Conservation (phyloP, 2,888 invertebrate species). For the Heterodera filipjevi region DNA sequence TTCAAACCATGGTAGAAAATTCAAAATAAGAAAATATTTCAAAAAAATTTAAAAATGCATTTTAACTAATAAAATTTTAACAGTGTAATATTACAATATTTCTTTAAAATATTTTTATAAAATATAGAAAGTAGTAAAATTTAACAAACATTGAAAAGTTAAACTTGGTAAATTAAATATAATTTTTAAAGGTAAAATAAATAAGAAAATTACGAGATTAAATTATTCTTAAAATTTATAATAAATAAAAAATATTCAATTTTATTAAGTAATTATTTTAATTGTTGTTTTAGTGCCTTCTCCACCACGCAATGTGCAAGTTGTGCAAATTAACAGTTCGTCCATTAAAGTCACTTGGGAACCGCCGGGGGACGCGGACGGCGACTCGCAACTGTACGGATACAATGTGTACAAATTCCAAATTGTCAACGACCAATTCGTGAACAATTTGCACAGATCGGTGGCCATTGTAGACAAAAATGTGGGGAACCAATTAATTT, state of each 20-base stretch:
- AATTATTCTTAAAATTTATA: too few relatives aligned
- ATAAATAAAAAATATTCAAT: neutral
- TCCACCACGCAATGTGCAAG: slow-evolving; percentile 87
- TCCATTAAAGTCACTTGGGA: slow-evolving; percentile 92
- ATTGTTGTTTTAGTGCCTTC: slow-evolving; percentile 80
- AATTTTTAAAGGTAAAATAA: too few relatives aligned
- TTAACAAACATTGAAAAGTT: too few relatives aligned
- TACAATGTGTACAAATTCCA: slow-evolving; percentile 82
- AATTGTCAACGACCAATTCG: slow-evolving; percentile 46
- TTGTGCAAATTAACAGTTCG: slow-evolving; percentile 89
- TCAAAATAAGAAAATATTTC: too few relatives aligned
- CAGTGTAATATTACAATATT: too few relatives aligned
- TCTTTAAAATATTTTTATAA: too few relatives aligned
- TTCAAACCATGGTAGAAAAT: slow-evolving; percentile 18
- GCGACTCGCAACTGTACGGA: slow-evolving; percentile 76
- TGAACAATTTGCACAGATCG: slow-evolving; percentile 45
- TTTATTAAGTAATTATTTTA: neutral
- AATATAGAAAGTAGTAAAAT: too few relatives aligned
- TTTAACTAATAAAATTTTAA: too few relatives aligned
- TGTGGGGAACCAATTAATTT: slow-evolving; percentile 38
- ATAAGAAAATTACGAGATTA: too few relatives aligned
- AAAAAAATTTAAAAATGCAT: too few relatives aligned
- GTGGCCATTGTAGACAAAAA: slow-evolving; percentile 49
- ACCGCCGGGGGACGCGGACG: slow-evolving; percentile 80
- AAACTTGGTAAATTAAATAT: too few relatives aligned